phyloP scores from a whole-genome alignment of 2,888 invertebrate genomes.

The Lithophane semibrunnea region DNA sequence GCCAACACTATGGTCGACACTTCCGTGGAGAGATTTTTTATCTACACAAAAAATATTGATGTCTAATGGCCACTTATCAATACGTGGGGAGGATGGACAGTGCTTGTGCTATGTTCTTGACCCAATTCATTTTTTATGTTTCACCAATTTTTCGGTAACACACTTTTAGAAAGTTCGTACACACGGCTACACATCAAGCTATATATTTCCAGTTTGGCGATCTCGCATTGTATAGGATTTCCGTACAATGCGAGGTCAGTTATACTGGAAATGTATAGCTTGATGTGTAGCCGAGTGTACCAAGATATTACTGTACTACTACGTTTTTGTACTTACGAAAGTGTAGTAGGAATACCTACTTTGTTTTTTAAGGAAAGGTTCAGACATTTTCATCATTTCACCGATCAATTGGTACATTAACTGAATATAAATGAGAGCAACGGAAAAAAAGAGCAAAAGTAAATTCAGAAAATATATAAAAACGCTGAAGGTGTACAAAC shows the following conservation, averaged over 20 bases:
- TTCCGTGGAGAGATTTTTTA: conserved; percentile 14
- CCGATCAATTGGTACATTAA: background rate
- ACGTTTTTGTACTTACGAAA: background rate
- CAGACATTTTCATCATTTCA: background rate
- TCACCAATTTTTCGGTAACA: background rate
- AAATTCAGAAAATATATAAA: conserved; percentile 21
- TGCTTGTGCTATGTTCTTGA: conserved; percentile 12
- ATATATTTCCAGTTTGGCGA: too few relatives aligned
- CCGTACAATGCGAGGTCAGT: too few relatives aligned
- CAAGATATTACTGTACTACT: background rate
- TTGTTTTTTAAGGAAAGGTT: background rate
- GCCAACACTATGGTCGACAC: conserved; percentile 42
- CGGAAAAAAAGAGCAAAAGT: conserved; percentile 13
- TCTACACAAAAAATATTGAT: conserved; percentile 21
- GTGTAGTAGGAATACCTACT: background rate
- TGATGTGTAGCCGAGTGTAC: too few relatives aligned
- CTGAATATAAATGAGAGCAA: background rate
- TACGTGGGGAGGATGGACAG: conserved; percentile 8
- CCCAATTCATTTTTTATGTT: background rate
- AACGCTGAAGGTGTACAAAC: conserved; percentile 22
- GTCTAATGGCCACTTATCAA: conserved; percentile 22
- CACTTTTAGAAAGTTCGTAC: background rate
- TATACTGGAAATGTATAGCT: too few relatives aligned
- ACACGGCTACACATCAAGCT: too few relatives aligned
- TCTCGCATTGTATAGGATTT: too few relatives aligned